phyloP scores from a whole-genome alignment of 2,113 vertebrate species.

The Verasper variegatus region DNA sequence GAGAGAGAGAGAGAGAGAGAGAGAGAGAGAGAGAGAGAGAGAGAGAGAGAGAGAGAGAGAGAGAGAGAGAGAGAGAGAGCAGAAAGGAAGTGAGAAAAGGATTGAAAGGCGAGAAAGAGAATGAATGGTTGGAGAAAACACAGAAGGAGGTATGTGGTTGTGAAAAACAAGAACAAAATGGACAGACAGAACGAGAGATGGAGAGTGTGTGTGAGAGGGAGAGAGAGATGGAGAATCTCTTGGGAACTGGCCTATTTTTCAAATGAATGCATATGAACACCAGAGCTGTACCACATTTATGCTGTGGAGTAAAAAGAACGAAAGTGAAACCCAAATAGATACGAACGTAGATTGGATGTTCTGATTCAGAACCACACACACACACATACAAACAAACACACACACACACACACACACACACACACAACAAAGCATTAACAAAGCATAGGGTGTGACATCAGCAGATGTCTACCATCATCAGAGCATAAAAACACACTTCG shows the following conservation, averaged over 20 bases:
- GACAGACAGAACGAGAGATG: conserved; percentile 16
- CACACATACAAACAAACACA: conserved; percentile 1
- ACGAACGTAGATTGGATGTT: conserved; percentile 5
- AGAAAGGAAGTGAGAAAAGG: conserved; percentile 46
- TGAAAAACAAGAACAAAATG: conserved; percentile 48
- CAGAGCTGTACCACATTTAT: conserved; percentile 36
- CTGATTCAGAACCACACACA: neutral
- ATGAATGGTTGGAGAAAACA: conserved; percentile 38
- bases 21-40: conserved; percentile 3
- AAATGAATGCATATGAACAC: conserved; percentile 59
- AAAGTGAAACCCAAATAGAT: conserved; percentile 1
- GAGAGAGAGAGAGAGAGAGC: conserved; percentile 1
- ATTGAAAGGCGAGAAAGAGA: conserved; percentile 42
- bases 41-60: conserved; percentile 39
- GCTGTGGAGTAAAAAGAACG: conserved; percentile 22
- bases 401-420: too few species aligned
- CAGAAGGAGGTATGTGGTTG: conserved; percentile 31
- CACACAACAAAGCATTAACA: neutral
- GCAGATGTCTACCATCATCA: conserved; percentile 13
- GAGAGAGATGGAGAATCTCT: conserved; percentile 33
- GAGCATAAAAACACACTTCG: conserved; percentile 1
- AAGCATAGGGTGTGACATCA: conserved; percentile 1
- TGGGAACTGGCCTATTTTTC: conserved; percentile 73
- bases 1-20: conserved; percentile 31
- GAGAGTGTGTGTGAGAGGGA: neutral